Base-by-base conservation (phyloP, 2,113 vertebrate species). In the Proteles cristata region DNA sequence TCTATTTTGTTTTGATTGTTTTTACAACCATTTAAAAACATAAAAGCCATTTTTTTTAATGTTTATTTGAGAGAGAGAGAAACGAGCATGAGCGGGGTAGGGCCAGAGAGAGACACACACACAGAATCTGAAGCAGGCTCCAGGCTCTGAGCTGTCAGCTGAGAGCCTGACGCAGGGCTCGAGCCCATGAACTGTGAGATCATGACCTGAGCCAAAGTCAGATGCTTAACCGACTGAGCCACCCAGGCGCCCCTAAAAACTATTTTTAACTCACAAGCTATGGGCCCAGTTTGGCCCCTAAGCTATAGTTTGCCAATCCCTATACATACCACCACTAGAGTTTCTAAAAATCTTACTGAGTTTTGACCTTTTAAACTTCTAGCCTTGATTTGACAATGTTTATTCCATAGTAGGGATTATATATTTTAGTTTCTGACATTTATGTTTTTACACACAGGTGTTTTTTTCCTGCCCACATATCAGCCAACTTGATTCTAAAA, bases 401-500 rank as follows among this genome's bases (percentile, higher is more conserved):
- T 96, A n/a, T 77, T 88, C 11, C 14, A 43, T 80, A 81, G 66
- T 92, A 74, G 50, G 53, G 16, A 35, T 23, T 89, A 6, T 55
- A 28, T 81, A 21, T 50, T 97, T 96, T 88, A 12, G 10, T 82
- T 74, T 81, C 15, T 80, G 45, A 81, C 68, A 61, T 71, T 65
- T 68, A 28, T 79, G 25, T 63, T 81, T 91, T 87, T 77, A 77
- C 63, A 28, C 45, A 71, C 28, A 5, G 81, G 10, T 66, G 17
- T 15, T 55, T 79, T 92, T 92, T 90, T 71, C 21, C 4, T 88
- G 19, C 28, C 2, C 14, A 74, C 76, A 6, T 77, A 1, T 89
- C 16, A 82, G 79, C n/a, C 14, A 87, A 23, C 50, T 86, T 82
- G 76, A 87, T 77, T 76, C 19, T 90, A 86, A 96, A 96, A 77